Percentiles rank a stretch among this genome's conserved stretches.
These are phyloP conservation scores for Melanostoma scalare DNA, from an alignment of 2,888 invertebrate species.

Conservation along the genomic window DNA sequence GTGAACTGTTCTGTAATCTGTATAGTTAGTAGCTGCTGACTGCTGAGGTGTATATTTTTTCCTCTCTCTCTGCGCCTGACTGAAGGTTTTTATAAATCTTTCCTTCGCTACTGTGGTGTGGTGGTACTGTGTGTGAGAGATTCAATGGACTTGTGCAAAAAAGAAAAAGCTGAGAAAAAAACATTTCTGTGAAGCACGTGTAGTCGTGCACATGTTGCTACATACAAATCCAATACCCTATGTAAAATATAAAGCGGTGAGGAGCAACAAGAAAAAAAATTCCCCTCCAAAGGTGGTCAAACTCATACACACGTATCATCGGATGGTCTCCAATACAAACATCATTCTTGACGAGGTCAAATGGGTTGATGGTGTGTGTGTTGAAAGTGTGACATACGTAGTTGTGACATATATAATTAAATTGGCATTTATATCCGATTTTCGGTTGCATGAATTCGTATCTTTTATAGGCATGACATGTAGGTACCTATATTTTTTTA, in stretches of 20 bases:
- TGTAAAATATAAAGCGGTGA: conserved; percentile 13
- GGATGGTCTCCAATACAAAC: conserved; percentile 36
- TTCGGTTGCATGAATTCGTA: conserved; percentile 33
- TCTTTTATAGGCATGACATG: conserved; percentile 34
- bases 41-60: conserved; percentile 3
- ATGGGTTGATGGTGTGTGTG: conserved; percentile 43
- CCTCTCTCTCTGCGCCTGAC: conserved; percentile 30
- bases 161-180: conserved; percentile 39
- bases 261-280: conserved; percentile 33
- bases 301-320: conserved; percentile 2
- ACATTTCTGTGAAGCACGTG: conserved; percentile 74
- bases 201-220: conserved; percentile 77
- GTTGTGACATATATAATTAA: conserved; percentile 71
- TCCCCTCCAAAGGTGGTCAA: conserved; percentile 35
- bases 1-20: conserved; percentile 41
- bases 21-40: neutral
- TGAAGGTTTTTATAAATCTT: conserved; percentile 23
- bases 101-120: neutral
- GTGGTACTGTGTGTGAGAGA: neutral
- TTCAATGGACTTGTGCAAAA: conserved; percentile 53
- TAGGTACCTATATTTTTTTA: no score
- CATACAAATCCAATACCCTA: conserved; percentile 38
- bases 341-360: conserved; percentile 66
- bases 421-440: conserved; percentile 67
- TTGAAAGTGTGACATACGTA: conserved; percentile 31